phyloP scores from a whole-genome alignment of 2,888 invertebrate genomes.

The Parapristionchus giblindavisi region DNA sequence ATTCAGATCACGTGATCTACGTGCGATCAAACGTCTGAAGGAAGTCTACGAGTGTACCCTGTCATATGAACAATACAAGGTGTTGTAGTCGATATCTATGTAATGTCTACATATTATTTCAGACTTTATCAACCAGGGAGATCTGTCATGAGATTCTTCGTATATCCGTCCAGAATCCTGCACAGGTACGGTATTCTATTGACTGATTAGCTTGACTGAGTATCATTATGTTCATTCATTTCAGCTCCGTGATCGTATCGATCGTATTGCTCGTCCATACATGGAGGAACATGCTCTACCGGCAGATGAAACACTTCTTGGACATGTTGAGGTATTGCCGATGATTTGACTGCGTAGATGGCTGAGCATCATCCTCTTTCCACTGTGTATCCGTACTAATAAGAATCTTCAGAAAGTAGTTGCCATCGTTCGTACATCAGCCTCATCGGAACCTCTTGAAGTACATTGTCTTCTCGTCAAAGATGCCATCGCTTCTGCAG shows the following conservation, averaged over 20 bases:
- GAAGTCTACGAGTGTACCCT: conserved; percentile 29
- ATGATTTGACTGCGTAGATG: neutral
- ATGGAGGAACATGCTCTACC: conserved; percentile 28
- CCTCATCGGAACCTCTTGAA: conserved; percentile 20
- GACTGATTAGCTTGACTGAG: neutral
- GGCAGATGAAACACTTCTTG: conserved; percentile 23
- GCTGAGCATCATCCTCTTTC: neutral
- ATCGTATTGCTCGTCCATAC: conserved; percentile 33
- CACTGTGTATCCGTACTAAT: neutral
- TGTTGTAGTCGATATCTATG: neutral
- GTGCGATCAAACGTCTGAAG: conserved; percentile 20
- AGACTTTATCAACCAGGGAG: conserved; percentile 27
- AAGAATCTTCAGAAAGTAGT: conserved; percentile 26
- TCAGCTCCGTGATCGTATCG: conserved; percentile 29
- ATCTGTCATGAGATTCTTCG: conserved; percentile 31
- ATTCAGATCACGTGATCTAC: conserved; percentile 20
- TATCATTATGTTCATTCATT: neutral
- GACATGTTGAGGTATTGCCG: conserved; percentile 32
- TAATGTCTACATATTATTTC: neutral
- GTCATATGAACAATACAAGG: conserved; percentile 25
- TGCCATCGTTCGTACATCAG: conserved; percentile 1
- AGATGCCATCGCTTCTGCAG: conserved; percentile 7
- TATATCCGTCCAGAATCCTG: conserved; percentile 22
- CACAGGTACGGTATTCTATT: neutral
- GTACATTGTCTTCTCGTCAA: conserved; percentile 23